Base-by-base conservation (phyloP, 2,888 invertebrate species). In the Morpho achilles region DNA sequence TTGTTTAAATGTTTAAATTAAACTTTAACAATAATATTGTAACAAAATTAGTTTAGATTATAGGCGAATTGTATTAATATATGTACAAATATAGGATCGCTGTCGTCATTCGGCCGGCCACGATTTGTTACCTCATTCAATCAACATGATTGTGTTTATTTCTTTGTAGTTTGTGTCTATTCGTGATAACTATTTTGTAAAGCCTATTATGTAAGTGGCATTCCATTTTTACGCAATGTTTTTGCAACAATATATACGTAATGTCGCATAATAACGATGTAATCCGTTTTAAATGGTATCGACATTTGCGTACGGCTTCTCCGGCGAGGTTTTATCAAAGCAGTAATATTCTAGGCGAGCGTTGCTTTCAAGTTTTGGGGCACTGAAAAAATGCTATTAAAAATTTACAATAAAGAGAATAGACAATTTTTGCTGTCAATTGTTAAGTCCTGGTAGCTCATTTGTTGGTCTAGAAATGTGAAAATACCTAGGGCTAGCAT, bases 51-150 rank as follows among this genome's bases (percentile, higher is more conserved):
- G 16, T 16, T 16, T 16, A 16, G 16, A 16, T 16, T 16, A 1
- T 16, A 16, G 1, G 16, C 16, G 1, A 16, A 16, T n/a, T 16
- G 16, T 16, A 16, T 16, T 32, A 32, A 32, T 32, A 32, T 32
- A 5, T 32, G 5, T 5, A 32, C 32, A 3, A 32, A 32, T 32
- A 32, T 32, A 32, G 51, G 56, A 56, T n/a, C 16, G 7, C 32
- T 54, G 60, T 51, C 60, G 53, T 53, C 60, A 54, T 10, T 52
- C 51, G 32, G 51, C 56, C 60, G 56, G 39, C 47, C 42, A 59
- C 41, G 50, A 40, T 9, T 43, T 9, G 4, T n/a, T 55, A 43
- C 42, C 23, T 47, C 22, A 51, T 56, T 46, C 39, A 56, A 50
- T 46, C 43, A 16, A 50, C 50, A 43, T 8, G 39, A 39, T 32